Conservation (phyloP, 2,888 invertebrate genomes). For the Cecidostiba fungosa region DNA sequence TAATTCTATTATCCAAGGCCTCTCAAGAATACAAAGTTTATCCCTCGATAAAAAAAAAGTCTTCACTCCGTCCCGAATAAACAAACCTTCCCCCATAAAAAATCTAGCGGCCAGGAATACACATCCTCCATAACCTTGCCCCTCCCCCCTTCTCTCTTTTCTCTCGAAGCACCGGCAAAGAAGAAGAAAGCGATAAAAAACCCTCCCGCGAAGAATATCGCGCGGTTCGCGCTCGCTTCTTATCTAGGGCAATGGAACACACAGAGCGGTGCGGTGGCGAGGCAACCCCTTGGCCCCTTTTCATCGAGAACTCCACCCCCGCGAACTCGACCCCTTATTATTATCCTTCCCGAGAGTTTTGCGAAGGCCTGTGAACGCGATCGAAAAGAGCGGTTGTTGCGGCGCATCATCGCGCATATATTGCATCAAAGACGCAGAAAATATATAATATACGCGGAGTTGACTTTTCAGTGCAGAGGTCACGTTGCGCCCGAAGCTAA, state of each 20-base stretch:
- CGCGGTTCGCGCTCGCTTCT: not conserved
- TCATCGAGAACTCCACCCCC: not conserved
- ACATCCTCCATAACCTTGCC: not conserved
- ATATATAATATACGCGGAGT: not conserved
- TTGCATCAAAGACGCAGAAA: not conserved
- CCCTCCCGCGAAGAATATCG: not conserved
- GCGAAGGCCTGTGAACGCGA: not conserved
- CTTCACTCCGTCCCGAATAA: not conserved
- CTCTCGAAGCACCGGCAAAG: not conserved
- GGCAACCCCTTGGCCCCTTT: constrained; percentile 31
- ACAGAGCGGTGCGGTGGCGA: constrained; percentile 2
- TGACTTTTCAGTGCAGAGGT: not conserved
- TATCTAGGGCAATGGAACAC: constrained; percentile 33
- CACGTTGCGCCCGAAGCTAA: not conserved
- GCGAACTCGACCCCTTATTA: constrained; percentile 9
- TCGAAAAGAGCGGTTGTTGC: too few relatives aligned
- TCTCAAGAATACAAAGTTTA: not conserved
- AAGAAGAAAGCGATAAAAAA: not conserved
- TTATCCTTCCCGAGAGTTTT: not conserved
- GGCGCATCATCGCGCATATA: not conserved
- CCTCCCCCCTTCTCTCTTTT: not conserved
- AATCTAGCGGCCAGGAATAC: not conserved
- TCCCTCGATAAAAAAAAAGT: not conserved
- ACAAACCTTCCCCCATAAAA: not conserved
- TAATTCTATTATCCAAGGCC: too few relatives aligned